Conservation (phyloP, 2,797 vertebrate species). For the Epinephelus malabaricus region DNA sequence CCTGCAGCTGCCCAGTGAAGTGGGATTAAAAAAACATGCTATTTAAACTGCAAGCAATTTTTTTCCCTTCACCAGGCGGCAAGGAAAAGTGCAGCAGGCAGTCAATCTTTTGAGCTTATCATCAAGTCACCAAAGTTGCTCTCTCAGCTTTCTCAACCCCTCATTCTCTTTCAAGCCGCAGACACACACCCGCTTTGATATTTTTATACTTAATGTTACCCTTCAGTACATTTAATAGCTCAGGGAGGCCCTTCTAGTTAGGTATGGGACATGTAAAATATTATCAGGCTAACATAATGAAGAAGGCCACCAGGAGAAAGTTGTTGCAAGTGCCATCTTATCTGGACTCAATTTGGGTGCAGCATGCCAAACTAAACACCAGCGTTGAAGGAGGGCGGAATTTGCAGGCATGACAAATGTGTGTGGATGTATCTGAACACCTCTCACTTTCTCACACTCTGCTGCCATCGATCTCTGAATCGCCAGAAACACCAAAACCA, state of each 20-base stretch:
- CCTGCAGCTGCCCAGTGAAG: slow-evolving; percentile 73
- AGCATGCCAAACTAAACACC: background rate
- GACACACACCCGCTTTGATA: slow-evolving; percentile 43
- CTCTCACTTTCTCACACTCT: slow-evolving; percentile 48
- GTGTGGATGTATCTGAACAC: slow-evolving; percentile 55
- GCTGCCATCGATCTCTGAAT: slow-evolving; percentile 57
- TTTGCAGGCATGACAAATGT: slow-evolving; percentile 58
- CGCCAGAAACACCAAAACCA: slow-evolving; percentile 47
- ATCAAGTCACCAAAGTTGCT: slow-evolving; percentile 71
- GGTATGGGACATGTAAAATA: slow-evolving; percentile 25
- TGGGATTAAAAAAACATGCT: slow-evolving; percentile 80
- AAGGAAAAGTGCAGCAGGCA: slow-evolving; percentile 69
- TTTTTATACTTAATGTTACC: slow-evolving; percentile 44
- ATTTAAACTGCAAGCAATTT: slow-evolving; percentile 77
- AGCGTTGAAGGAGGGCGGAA: too few relatives aligned
- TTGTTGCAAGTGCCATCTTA: slow-evolving; percentile 54
- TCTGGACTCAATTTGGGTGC: slow-evolving; percentile 56
- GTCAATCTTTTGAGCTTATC: slow-evolving; percentile 78
- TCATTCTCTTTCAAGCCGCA: slow-evolving; percentile 37
- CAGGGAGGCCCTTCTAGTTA: background rate
- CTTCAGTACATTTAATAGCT: slow-evolving; percentile 42
- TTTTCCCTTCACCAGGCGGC: slow-evolving; percentile 45
- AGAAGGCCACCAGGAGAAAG: slow-evolving; percentile 32
- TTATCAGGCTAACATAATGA: slow-evolving; percentile 42
- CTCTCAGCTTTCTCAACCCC: slow-evolving; percentile 59